Evolutionary conservation across 37 sponge, comb jelly and placozoan genomes (phyloP).

Genomic region (Axinella damicornis): DNA sequence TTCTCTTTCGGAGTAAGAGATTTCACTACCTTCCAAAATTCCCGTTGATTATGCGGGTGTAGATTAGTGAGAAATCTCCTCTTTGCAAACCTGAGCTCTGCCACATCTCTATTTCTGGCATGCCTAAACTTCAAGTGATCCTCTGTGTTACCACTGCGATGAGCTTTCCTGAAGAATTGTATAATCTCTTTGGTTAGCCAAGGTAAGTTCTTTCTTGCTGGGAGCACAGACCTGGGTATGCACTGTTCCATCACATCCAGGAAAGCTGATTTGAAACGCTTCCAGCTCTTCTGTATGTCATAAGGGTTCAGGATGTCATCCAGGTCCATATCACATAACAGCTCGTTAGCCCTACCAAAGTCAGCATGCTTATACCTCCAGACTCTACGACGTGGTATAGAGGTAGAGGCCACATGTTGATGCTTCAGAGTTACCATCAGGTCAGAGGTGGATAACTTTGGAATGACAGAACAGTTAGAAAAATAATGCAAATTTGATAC

Average conservation of each 20-base stretch:
- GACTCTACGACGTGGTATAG: no score
- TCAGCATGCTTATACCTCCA: no score
- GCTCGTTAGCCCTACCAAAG: no score
- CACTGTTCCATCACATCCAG: conserved; percentile 15
- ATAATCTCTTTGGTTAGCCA: conserved; percentile 7
- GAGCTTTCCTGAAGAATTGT: conserved; percentile 8
- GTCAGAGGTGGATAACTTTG: no score
- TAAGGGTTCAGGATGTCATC: no score
- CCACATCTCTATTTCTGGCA: neutral
- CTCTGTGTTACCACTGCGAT: no score
- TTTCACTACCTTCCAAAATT: conserved; percentile 5
- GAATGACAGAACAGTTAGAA: no score
- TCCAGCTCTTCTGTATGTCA: neutral
- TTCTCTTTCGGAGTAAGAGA: neutral
- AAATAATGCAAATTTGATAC: no score
- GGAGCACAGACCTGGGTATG: conserved; percentile 1
- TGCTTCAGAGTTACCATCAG: no score
- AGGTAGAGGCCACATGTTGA: no score
- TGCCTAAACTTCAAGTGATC: neutral
- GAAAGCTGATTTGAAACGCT: neutral
- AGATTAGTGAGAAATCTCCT: neutral
- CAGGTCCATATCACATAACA: no score
- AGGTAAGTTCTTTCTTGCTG: neutral
- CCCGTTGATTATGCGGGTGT: neutral
- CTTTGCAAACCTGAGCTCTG: neutral